phyloP scores from a whole-genome alignment of 2,113 vertebrate genomes.

The Riparia riparia region DNA sequence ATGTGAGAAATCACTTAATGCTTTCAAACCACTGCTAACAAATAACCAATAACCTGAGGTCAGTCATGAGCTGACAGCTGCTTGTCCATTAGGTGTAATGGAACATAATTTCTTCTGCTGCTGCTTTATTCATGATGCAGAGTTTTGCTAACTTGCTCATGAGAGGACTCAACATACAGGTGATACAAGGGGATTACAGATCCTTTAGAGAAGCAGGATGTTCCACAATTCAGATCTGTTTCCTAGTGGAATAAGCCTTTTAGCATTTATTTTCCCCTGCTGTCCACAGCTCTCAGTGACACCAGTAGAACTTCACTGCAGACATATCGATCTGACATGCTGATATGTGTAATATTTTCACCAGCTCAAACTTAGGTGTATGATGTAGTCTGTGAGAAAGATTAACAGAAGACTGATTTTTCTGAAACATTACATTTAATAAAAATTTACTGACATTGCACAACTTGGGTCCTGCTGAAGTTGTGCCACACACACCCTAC shows the following conservation, averaged over 20 bases:
- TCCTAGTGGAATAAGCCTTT: background rate
- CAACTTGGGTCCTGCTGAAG: background rate
- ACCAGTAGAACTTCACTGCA: background rate
- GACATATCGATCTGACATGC: background rate
- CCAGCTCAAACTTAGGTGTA: background rate
- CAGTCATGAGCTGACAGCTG: background rate
- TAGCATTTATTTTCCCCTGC: background rate
- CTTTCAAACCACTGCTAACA: background rate
- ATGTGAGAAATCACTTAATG: background rate
- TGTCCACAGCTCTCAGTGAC: background rate
- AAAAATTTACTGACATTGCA: background rate
- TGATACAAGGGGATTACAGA: background rate
- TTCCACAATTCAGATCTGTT: background rate
- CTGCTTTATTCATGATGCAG: background rate
- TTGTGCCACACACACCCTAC: accelerated
- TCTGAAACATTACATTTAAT: background rate
- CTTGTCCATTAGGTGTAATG: background rate
- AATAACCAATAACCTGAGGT: background rate
- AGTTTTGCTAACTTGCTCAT: background rate
- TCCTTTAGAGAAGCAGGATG: background rate
- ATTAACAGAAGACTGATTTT: background rate
- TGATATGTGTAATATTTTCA: background rate
- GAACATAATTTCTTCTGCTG: background rate
- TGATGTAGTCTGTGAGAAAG: background rate
- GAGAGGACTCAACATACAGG: background rate